Percentiles rank a stretch among this genome's conserved stretches.
These are phyloP conservation scores for Monochamus alternatus DNA, from an alignment of 2,888 invertebrate species.

Conservation along the genomic window DNA sequence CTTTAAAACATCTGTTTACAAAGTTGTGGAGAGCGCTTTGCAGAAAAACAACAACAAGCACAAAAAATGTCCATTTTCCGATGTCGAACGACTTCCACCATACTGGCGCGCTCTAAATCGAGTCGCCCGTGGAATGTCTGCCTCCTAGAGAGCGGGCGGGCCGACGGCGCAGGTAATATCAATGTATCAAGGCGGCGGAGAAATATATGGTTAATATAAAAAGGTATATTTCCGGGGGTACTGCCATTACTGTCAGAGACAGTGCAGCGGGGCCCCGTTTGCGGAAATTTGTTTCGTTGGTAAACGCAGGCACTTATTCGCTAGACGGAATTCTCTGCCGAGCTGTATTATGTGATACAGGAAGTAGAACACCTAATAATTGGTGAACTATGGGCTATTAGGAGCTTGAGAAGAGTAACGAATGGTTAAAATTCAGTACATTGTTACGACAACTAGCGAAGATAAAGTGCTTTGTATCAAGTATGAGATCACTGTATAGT, in stretches of 20 bases:
- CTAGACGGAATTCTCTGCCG: neutral
- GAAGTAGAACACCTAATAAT: neutral
- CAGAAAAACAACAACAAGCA: too few species aligned
- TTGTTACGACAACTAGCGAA: too few species aligned
- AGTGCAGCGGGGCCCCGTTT: slow-evolving; percentile 56
- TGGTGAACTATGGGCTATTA: neutral
- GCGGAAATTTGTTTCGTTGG: slow-evolving; percentile 63
- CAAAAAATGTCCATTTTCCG: too few species aligned
- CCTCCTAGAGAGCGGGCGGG: slow-evolving; percentile 24
- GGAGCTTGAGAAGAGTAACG: neutral
- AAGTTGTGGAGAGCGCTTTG: too few species aligned
- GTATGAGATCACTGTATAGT: too few species aligned
- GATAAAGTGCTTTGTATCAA: too few species aligned
- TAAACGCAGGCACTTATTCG: slow-evolving; percentile 52
- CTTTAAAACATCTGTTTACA: too few species aligned
- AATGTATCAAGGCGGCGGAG: slow-evolving; percentile 43
- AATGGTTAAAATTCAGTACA: neutral
- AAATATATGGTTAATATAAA: slow-evolving; percentile 55
- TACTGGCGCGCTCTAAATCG: neutral
- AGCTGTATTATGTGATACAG: neutral
- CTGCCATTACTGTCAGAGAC: slow-evolving; percentile 65
- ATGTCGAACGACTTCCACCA: too few species aligned
- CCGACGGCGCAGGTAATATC: slow-evolving; percentile 37
- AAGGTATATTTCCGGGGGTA: slow-evolving; percentile 61
- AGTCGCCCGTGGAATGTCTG: slow-evolving; percentile 30